Evolutionary conservation across 2,888 invertebrate genomes (phyloP), one percentile per base, ranked within the genome.

Genomic region (Eristalis arbustorum): DNA sequence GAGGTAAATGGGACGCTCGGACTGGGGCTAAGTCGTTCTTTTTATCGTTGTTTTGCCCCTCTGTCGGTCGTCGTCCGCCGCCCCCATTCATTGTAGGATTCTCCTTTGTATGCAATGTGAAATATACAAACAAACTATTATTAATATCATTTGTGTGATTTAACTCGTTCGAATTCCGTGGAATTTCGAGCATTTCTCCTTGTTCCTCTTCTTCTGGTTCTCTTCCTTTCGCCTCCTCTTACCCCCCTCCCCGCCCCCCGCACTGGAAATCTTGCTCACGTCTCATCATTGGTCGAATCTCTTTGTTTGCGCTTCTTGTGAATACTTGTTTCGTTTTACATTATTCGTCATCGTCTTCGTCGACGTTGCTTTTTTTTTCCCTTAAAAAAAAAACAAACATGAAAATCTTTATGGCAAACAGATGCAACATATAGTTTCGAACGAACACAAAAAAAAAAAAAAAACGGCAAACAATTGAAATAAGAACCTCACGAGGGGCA

Each of bases 51-150:
- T 18, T 49, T n/a, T 49, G 49, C 49, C 18, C 42, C n/a, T n/a
- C n/a, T n/a, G n/a, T n/a, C n/a, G n/a, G n/a, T n/a, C n/a, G 5
- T 18, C 8, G 18, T 2, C 18, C 18, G n/a, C 18, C 14, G 1
- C 3, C n/a, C 31, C 8, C 31, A n/a, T n/a, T 31, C 31, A 6
- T 31, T 31, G 34, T 37, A 37, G 34, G 40, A 3, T 25, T 59
- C 42, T 31, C 11, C 14, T 37, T 23, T 40, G 34, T 73, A 22
- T 67, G 62, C 64, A 83, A 78, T 83, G 82, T 78, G 74, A 78
- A 83, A 68, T 74, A 87, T 69, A 87, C 83, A 87, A 87, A 83
- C 83, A 79, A 83, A 87, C 87, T 87, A 87, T 87, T 87, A 83
- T 75, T 83, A 83, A 83, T 83, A 87, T 79, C 81, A 74, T 79